Base-by-base conservation (phyloP, 2,113 vertebrate species). In the Atlantisia rogersi region DNA sequence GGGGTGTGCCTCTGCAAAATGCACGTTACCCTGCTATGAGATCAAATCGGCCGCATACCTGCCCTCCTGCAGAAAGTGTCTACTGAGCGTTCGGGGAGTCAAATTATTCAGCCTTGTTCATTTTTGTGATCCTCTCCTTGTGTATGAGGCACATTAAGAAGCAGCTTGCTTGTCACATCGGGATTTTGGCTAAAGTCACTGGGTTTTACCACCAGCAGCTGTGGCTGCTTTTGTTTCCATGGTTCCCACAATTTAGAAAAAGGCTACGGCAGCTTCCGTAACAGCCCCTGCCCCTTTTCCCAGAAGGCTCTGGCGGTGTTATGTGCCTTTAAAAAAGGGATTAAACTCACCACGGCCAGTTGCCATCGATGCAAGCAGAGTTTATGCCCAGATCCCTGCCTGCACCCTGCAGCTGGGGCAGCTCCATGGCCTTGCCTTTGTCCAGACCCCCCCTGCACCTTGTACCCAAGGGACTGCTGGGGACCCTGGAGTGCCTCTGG, bases 161-260 rank as follows among this genome's bases (percentile, higher is more conserved):
- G 80, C 4, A 17, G 12, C 76, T 75, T 67, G 63, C 58, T 94
- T 92, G 88, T 83, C 88, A 95, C 95, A 96, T 95, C 87, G 64
- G 84, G 94, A 92, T 97, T 80, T 95, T 94, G 93, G 84, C 96
- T 97, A 35, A 88, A 96, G 93, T 94, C 80, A 59, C n/a, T 71
- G 93, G 73, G 67, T 68, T 95, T 59, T 71, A 86, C 96, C 98
- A 95, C 93, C 94, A 93, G 94, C 94, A 94, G 95, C 96, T 97
- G 60, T 35, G 94, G 88, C 96, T 98, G 97, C 96, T 98, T 98
- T 98, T 98, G 98, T 99, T 97, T 98, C 98, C 92, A 93, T 98
- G 98, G 98, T 96, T 98, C 98, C 97, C 78, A 94, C 68, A 91
- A 91, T 91, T 92, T 63, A 88, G 78, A 70, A 62, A 81, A 90